phyloP scores from a whole-genome alignment of 2,113 vertebrate genomes.

The Phalacrocorax pelagicus region DNA sequence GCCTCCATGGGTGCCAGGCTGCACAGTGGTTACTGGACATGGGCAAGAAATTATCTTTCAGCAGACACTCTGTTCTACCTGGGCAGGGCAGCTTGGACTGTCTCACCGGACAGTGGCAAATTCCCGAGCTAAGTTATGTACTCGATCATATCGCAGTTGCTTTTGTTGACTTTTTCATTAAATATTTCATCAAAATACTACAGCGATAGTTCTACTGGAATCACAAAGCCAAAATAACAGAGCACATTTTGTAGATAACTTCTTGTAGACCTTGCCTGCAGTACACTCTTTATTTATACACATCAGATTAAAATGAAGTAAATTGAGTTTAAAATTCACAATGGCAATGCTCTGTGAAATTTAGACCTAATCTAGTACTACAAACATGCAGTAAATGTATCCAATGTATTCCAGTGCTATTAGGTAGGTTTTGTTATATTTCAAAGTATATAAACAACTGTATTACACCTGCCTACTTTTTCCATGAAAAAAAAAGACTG shows the following conservation, averaged over 20 bases:
- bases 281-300: background rate
- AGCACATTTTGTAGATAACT: background rate
- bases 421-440: background rate
- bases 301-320: background rate
- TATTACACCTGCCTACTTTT: background rate
- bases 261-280: background rate
- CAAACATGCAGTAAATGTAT: background rate
- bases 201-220: background rate
- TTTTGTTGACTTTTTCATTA: background rate
- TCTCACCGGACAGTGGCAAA: background rate
- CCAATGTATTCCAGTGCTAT: background rate
- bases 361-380: background rate
- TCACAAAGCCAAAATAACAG: background rate
- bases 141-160: background rate
- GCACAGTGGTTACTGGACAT: background rate
- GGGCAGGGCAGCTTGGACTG: background rate
- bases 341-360: background rate
- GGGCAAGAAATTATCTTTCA: background rate
- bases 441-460: background rate
- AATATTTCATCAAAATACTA: background rate
- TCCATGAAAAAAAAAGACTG: background rate
- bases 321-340: background rate
- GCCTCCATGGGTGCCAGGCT: background rate
- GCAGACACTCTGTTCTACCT: background rate
- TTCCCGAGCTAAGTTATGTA: background rate